These are phyloP conservation scores for Phengaris arion DNA, from an alignment of 2,888 invertebrate species.

Conservation along the genomic window DNA sequence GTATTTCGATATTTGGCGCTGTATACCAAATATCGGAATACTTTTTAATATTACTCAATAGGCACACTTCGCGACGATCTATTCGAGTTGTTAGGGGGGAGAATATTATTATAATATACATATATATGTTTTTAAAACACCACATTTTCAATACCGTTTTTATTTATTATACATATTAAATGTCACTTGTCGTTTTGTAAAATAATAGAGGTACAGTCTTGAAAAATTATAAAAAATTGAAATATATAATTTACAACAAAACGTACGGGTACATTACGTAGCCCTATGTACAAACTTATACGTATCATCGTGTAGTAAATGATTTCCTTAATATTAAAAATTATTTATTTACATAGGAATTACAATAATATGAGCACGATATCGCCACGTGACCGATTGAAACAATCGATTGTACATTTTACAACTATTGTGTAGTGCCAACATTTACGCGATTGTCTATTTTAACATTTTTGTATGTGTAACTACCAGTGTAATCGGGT, in stretches of 20 bases:
- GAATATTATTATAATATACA: too few species aligned
- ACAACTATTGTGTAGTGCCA: slow-evolving; percentile 62
- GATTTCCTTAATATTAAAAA: slow-evolving; percentile 27
- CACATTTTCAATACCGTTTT: slow-evolving; percentile 64
- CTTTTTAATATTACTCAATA: too few species aligned
- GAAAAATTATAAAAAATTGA: slow-evolving; percentile 66
- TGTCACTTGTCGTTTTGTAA: slow-evolving; percentile 68
- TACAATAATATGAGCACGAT: slow-evolving; percentile 51
- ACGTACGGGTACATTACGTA: slow-evolving; percentile 43
- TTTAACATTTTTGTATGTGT: slow-evolving; percentile 25
- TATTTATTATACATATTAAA: slow-evolving; percentile 77
- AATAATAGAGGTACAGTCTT: slow-evolving; percentile 75
- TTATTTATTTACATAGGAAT: slow-evolving; percentile 73
- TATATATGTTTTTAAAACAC: slow-evolving; percentile 52
- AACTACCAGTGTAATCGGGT: slow-evolving; percentile 7
- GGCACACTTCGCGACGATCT: background rate
- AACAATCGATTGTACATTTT: slow-evolving; percentile 55
- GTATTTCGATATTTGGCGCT: too few species aligned
- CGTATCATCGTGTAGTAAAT: slow-evolving; percentile 39
- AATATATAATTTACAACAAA: slow-evolving; percentile 68
- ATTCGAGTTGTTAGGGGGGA: background rate
- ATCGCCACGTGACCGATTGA: slow-evolving; percentile 43
- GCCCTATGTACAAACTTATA: slow-evolving; percentile 47
- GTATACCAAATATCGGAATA: too few species aligned
- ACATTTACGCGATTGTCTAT: slow-evolving; percentile 48